phyloP scores from a whole-genome alignment of 2,113 vertebrate genomes.

The Bambusicola thoracicus region DNA sequence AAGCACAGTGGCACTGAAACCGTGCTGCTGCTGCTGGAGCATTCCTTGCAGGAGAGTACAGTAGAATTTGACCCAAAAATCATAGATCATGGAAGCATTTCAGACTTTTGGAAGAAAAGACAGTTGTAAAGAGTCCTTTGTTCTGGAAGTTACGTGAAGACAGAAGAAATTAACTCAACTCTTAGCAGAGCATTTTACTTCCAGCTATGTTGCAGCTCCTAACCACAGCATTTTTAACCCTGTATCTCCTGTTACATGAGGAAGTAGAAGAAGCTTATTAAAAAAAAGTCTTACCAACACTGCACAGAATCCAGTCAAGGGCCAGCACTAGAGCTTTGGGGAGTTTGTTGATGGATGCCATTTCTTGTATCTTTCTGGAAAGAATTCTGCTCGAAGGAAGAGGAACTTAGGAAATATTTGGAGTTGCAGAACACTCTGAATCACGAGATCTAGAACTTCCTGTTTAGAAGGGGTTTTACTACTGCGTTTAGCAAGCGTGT shows the following conservation, averaged over 20 bases:
- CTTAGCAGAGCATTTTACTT: background rate
- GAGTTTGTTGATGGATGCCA: slow-evolving; percentile 29
- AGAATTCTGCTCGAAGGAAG: slow-evolving; percentile 50
- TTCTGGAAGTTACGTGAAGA: background rate
- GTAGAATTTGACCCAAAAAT: background rate
- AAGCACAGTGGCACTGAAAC: background rate
- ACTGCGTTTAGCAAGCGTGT: background rate
- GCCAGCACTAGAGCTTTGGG: background rate
- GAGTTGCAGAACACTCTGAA: background rate
- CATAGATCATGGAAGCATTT: background rate
- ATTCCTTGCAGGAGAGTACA: background rate
- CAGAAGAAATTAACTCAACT: background rate
- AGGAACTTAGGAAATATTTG: slow-evolving; percentile 66
- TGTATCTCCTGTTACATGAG: background rate
- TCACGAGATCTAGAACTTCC: slow-evolving; percentile 63
- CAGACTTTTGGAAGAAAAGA: background rate
- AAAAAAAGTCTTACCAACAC: slow-evolving; percentile 69
- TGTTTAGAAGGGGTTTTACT: slow-evolving; percentile 31
- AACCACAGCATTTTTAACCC: background rate
- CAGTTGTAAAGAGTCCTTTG: background rate
- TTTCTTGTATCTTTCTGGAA: slow-evolving; percentile 35
- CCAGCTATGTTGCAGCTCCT: background rate
- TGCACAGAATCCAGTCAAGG: slow-evolving; percentile 55
- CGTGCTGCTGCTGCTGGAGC: background rate
- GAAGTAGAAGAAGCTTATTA: background rate